Conservation (phyloP, 1,140 invertebrate genomes). For the Sminthurides bifidus region DNA sequence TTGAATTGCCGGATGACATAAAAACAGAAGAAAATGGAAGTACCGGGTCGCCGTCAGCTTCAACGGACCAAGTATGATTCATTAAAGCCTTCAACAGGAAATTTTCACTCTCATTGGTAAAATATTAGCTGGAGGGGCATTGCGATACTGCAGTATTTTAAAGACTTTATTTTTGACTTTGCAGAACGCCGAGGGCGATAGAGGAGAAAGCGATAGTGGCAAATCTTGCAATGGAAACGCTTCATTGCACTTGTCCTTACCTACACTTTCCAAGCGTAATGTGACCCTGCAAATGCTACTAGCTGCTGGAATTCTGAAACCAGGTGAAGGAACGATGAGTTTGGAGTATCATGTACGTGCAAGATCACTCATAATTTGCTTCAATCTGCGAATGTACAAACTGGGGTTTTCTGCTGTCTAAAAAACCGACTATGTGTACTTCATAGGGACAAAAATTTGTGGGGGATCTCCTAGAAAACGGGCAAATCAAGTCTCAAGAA, state of each 20-base stretch:
- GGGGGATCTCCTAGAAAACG: constrained; percentile 69
- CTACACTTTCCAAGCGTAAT: constrained; percentile 48
- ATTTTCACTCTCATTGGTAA: too few relatives aligned
- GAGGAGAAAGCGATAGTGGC: constrained; percentile 16
- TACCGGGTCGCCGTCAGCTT: too few relatives aligned
- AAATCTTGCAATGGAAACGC: constrained; percentile 13
- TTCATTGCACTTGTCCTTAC: constrained; percentile 14
- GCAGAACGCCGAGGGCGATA: constrained; percentile 10
- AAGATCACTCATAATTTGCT: not conserved
- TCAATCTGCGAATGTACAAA: not conserved
- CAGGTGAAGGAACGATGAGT: constrained; percentile 66
- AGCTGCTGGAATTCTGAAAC: constrained; percentile 63
- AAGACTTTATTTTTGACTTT: not conserved
- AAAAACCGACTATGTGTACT: not conserved
- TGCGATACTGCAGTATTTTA: too few relatives aligned
- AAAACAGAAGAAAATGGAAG: constrained; percentile 5
- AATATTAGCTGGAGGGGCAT: too few relatives aligned
- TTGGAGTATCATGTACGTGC: constrained; percentile 69
- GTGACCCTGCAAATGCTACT: constrained; percentile 74
- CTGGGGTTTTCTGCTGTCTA: not conserved
- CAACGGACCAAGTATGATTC: too few relatives aligned
- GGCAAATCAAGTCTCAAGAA: constrained; percentile 77
- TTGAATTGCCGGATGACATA: not conserved
- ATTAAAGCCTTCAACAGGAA: too few relatives aligned
- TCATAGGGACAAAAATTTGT: constrained; percentile 73